phyloP scores from a whole-genome alignment of 2,113 vertebrate genomes.

The Tauraco erythrolophus region DNA sequence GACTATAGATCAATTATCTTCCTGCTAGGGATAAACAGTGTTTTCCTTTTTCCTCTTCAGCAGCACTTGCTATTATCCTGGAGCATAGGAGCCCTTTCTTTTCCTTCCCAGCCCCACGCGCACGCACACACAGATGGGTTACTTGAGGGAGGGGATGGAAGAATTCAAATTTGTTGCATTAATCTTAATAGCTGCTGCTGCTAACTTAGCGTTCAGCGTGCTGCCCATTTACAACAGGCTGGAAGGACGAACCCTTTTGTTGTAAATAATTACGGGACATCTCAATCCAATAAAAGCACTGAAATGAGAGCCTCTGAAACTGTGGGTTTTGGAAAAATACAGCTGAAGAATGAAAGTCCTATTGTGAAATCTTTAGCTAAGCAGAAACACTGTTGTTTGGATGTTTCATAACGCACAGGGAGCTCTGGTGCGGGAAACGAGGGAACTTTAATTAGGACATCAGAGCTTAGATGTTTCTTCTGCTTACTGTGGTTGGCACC shows the following conservation, averaged over 20 bases:
- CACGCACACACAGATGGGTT: neutral
- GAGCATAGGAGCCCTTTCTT: conserved; percentile 26
- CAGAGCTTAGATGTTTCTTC: neutral
- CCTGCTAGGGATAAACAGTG: conserved; percentile 46
- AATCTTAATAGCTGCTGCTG: conserved; percentile 1
- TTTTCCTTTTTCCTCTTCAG: conserved; percentile 51
- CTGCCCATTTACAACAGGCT: neutral
- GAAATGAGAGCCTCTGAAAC: conserved; percentile 19
- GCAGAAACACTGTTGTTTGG: neutral
- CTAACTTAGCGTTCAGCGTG: neutral
- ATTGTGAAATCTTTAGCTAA: conserved; percentile 30
- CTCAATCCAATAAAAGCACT: conserved; percentile 13
- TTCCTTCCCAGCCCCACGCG: neutral
- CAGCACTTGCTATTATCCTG: neutral
- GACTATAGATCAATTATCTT: conserved; percentile 71
- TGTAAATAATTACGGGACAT: conserved; percentile 17
- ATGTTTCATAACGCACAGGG: neutral
- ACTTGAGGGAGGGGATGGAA: neutral
- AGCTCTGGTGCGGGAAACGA: neutral
- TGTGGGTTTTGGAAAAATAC: conserved; percentile 42
- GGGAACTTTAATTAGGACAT: conserved; percentile 7
- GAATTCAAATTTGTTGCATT: conserved; percentile 34
- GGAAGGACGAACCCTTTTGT: neutral
- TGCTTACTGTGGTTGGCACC: neutral
- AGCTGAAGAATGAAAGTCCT: conserved; percentile 42